Evolutionary conservation across 2,888 invertebrate genomes (phyloP).

Genomic region (Tanypteryx hageni): DNA sequence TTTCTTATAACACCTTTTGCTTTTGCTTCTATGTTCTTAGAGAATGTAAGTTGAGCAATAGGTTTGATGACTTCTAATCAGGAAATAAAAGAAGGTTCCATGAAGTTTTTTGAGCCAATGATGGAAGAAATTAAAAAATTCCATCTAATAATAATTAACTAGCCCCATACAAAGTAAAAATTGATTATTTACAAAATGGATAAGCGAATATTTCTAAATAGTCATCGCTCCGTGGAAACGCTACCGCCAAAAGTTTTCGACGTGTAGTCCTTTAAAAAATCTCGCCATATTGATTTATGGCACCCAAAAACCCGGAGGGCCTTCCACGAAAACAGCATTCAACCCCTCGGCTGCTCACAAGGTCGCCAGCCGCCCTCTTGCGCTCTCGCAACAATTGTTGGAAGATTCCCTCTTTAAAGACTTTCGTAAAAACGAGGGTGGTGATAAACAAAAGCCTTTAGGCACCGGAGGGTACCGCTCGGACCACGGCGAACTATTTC

Average conservation of each 20-base stretch:
- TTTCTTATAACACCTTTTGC: not conserved
- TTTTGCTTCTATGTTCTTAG: too few species aligned
- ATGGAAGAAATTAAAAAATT: too few species aligned
- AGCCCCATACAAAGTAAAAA: too few species aligned
- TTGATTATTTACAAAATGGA: not conserved
- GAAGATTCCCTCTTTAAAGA: conserved; percentile 29
- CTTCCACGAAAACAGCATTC: conserved; percentile 52
- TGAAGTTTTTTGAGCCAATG: too few species aligned
- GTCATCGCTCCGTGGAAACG: not conserved
- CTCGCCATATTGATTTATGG: conserved; percentile 36
- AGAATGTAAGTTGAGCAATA: too few species aligned
- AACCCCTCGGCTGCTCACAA: conserved; percentile 35
- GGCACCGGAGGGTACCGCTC: conserved; percentile 32
- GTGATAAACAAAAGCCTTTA: conserved; percentile 44
- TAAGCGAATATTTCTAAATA: not conserved
- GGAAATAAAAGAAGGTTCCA: too few species aligned
- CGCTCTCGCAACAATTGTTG: conserved; percentile 3
- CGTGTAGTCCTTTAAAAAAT: not conserved
- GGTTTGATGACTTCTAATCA: too few species aligned
- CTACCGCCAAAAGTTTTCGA: not conserved
- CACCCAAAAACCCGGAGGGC: conserved; percentile 1
- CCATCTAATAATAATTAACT: too few species aligned
- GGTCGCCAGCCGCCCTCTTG: conserved; percentile 1
- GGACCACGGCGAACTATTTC: conserved; percentile 13
- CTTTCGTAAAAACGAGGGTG: conserved; percentile 23